phyloP scores from a whole-genome alignment of 2,113 vertebrate species.

The Pelmatolapia mariae region DNA sequence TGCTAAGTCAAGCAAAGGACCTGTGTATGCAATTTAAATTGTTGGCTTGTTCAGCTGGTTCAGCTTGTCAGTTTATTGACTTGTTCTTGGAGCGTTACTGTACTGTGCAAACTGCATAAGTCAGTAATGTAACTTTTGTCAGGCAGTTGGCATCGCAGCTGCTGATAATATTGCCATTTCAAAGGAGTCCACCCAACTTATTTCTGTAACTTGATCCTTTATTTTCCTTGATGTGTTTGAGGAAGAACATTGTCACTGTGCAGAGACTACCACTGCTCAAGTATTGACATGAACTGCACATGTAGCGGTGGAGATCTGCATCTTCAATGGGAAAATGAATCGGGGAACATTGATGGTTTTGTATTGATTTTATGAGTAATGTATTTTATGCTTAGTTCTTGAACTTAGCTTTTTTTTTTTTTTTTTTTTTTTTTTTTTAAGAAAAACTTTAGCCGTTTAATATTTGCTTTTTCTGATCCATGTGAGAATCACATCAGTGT shows the following conservation, averaged over 20 bases:
- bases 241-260: background rate
- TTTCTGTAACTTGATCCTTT: rapidly evolving
- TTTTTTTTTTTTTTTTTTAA: too few relatives aligned
- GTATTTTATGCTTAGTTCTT: background rate
- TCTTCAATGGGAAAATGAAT: background rate
- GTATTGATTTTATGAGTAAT: background rate
- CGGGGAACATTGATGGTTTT: rapidly evolving
- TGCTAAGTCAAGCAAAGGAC: background rate
- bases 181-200: background rate
- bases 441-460: background rate
- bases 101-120: background rate
- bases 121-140: background rate
- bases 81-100: background rate
- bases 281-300: background rate
- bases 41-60: background rate
- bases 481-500: background rate
- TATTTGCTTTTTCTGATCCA: background rate
- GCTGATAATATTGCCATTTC: background rate
- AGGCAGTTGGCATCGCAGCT: background rate
- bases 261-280: background rate
- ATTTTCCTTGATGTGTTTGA: background rate
- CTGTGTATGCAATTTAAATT: background rate
- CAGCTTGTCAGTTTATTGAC: background rate
- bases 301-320: background rate
- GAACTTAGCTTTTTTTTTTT: background rate